Evolutionary conservation across 2,888 invertebrate genomes (phyloP), one percentile per base, ranked within the genome.

Genomic region (Ferdinandea cuprea): DNA sequence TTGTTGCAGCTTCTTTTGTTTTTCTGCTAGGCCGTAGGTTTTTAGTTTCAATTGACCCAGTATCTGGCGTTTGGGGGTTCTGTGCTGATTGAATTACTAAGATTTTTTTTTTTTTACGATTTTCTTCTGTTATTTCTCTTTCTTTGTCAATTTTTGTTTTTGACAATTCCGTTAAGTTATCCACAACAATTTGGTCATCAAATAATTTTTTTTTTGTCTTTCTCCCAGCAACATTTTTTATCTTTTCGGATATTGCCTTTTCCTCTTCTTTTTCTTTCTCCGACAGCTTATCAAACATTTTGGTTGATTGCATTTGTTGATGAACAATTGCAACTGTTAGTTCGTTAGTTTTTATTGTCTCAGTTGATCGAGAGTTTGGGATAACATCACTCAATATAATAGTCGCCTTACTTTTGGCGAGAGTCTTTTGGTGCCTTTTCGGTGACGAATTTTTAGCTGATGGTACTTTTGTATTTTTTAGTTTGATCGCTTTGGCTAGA

Each of bases 1-100:
- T 93, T 6, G 95, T 93, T 1, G 95, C 95, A 21, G 95, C 95
- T 90, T 95, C 95, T 89, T 95, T 95, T 0, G 95, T 95, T 89
- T 95, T 95, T 35, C 95, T 91, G 8, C 93, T 92, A 0, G 94
- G 94, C 42, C 95, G 87, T 17, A 80, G 56, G 30, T 56, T 74
- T 72, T 85, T 40, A 15, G 63, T 72, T 78, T 85, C 86, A 74
- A 68, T 80, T 85, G 87, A 86, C 52, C 69, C 65, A 8, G 58
- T 50, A 76, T 87, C 86, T 3, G 81, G 77, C 46, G 8, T 50
- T 56, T 59, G 86, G 3, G 88, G 85, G n/a, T 84, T 81, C 21
- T 85, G 88, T 88, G 85, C 89, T 87, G 21, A 87, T 87, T 84
- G 88, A 79, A 80, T 89, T 86, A 85, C 89, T 88, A 81, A 87